A percentile compares a stretch with the other conserved stretches of the same genome.
phyloP scores from a whole-genome alignment of 2,113 vertebrate genomes.

The Rhea pennata region DNA sequence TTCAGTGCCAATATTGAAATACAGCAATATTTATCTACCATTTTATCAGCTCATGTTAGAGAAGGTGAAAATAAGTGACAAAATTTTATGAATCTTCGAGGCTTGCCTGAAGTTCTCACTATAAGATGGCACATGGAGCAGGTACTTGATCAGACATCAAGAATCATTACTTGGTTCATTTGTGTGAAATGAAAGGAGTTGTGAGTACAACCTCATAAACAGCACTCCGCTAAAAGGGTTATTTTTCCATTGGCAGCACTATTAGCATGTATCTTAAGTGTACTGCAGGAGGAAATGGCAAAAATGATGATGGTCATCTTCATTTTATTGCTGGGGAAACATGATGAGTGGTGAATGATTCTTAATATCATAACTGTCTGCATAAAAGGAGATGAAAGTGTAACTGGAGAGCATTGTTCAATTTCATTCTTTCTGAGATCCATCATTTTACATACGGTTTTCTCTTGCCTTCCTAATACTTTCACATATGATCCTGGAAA shows the following conservation, averaged over 20 bases:
- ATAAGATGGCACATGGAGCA: neutral
- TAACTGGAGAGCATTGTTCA: constrained; percentile 48
- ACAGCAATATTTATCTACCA: neutral
- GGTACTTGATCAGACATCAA: constrained; percentile 32
- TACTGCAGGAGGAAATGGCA: constrained; percentile 53
- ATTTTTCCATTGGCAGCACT: constrained; percentile 45
- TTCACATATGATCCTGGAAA: neutral
- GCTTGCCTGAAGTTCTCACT: neutral
- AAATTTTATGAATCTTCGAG: neutral
- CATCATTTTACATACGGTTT: constrained; percentile 25
- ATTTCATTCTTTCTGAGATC: constrained; percentile 38
- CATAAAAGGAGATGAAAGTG: constrained; percentile 32
- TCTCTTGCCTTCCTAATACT: neutral
- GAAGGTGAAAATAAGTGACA: neutral
- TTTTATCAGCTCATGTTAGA: neutral
- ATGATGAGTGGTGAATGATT: constrained; percentile 32
- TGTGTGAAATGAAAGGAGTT: constrained; percentile 47
- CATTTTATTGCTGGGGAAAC: constrained; percentile 41
- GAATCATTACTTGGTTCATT: constrained; percentile 41
- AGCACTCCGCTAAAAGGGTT: constrained; percentile 59
- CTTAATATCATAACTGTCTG: constrained; percentile 43
- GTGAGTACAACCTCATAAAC: constrained; percentile 27
- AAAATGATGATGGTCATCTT: constrained; percentile 38
- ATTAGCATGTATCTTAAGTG: constrained; percentile 19
- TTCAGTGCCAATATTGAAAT: neutral